These are phyloP conservation scores for Masticophis lateralis DNA, from an alignment of 2,797 vertebrate species.

Conservation along the genomic window DNA sequence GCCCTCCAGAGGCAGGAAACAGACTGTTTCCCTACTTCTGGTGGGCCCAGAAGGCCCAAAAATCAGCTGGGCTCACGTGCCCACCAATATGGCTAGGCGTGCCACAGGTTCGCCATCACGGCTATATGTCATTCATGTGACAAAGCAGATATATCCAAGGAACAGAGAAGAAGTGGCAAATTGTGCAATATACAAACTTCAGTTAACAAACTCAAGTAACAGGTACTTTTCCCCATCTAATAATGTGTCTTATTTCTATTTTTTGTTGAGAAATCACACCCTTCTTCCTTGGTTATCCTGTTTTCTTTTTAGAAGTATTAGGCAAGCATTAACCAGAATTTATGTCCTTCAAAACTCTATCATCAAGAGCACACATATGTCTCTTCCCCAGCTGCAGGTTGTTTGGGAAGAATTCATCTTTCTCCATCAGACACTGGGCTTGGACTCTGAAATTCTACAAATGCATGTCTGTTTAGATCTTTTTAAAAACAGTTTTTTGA, in stretches of 20 bases:
- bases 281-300: neutral
- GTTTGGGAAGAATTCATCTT: neutral
- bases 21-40: no score
- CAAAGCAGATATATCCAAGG: rapidly evolving
- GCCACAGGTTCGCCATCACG: no score
- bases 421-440: neutral
- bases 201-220: no score
- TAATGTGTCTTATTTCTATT: neutral
- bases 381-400: neutral
- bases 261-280: neutral
- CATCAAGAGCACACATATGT: neutral
- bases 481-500: neutral
- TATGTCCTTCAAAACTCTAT: neutral
- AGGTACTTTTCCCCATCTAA: neutral
- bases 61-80: no score
- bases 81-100: no score
- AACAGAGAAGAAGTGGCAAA: neutral
- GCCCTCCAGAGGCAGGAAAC: no score
- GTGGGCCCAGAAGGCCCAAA: no score
- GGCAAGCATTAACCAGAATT: neutral
- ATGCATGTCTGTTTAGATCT: neutral
- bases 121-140: neutral
- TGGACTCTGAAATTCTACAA: neutral
- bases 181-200: neutral
- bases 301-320: neutral